These are phyloP conservation scores for Ophonus ardosiacus DNA, from an alignment of 2,888 invertebrate species.

Conservation along the genomic window DNA sequence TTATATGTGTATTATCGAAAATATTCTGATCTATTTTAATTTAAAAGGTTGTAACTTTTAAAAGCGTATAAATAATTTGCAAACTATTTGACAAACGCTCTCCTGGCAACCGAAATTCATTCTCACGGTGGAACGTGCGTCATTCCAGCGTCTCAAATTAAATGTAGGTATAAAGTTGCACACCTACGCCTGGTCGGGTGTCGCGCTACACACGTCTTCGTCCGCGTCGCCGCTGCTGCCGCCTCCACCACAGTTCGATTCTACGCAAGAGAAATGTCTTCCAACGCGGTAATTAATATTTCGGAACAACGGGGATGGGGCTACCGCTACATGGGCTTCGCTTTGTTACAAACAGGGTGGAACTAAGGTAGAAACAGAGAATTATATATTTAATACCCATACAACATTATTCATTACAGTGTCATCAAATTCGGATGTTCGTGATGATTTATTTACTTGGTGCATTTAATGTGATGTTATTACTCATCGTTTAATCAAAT, in stretches of 20 bases:
- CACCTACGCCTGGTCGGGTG: neutral
- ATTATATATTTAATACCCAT: neutral
- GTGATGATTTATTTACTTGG: too few relatives aligned
- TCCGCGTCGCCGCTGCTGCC: neutral
- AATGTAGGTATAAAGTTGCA: neutral
- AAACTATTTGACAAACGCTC: neutral
- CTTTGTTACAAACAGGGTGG: constrained; percentile 51
- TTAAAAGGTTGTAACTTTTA: neutral
- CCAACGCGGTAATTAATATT: constrained; percentile 62
- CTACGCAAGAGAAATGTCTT: constrained; percentile 60
- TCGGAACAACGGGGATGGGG: constrained; percentile 56
- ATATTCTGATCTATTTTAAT: neutral
- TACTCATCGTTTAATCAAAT: too few relatives aligned
- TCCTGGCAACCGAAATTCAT: neutral
- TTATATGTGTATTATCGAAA: too few relatives aligned
- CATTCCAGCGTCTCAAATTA: neutral
- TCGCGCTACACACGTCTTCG: constrained; percentile 30
- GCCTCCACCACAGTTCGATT: constrained; percentile 41
- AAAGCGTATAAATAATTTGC: neutral
- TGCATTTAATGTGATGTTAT: too few relatives aligned
- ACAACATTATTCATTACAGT: neutral
- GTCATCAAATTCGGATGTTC: neutral
- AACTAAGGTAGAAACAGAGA: neutral
- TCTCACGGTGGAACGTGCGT: neutral
- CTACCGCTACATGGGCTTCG: constrained; percentile 54